Percentiles rank a stretch among this genome's conserved stretches.
Conservation (phyloP, 1,140 invertebrate species). For the Oscheius sp. region DNA sequence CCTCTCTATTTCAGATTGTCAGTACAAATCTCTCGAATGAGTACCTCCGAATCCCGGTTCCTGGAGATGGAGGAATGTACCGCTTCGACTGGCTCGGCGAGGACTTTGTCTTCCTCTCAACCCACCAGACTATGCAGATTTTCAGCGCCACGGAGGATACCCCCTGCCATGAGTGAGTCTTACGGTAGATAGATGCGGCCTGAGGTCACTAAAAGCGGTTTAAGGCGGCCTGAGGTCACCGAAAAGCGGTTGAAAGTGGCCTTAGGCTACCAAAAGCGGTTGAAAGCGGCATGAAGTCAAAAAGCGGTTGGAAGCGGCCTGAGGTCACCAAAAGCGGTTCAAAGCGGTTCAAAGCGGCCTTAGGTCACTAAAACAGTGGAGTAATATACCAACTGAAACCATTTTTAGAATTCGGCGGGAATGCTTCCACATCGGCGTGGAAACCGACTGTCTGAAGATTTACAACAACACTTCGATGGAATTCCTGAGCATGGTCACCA, state of each 20-base stretch:
- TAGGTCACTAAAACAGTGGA: neutral
- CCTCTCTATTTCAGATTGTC: constrained; percentile 20
- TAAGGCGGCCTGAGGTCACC: neutral
- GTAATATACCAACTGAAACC: neutral
- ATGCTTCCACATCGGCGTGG: constrained; percentile 7
- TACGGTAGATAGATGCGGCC: neutral
- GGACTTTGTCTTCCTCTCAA: constrained; percentile 6
- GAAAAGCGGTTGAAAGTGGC: neutral
- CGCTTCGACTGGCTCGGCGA: constrained; percentile 24
- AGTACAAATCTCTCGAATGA: constrained; percentile 9
- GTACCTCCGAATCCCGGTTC: neutral
- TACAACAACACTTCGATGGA: neutral
- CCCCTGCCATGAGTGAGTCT: neutral
- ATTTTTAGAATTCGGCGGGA: constrained; percentile 9
- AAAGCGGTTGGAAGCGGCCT: neutral
- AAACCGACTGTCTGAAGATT: constrained; percentile 25
- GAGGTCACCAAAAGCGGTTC: neutral
- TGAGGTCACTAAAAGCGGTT: neutral
- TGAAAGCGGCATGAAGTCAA: neutral
- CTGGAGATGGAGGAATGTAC: neutral
- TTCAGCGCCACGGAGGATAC: neutral
- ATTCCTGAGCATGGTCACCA: constrained; percentile 11
- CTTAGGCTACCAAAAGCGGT: neutral
- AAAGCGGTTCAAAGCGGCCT: neutral
- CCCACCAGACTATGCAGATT: neutral